These are phyloP conservation scores for Phylloscopus whistleri DNA, from an alignment of 2,113 vertebrate species.

Conservation along the genomic window DNA sequence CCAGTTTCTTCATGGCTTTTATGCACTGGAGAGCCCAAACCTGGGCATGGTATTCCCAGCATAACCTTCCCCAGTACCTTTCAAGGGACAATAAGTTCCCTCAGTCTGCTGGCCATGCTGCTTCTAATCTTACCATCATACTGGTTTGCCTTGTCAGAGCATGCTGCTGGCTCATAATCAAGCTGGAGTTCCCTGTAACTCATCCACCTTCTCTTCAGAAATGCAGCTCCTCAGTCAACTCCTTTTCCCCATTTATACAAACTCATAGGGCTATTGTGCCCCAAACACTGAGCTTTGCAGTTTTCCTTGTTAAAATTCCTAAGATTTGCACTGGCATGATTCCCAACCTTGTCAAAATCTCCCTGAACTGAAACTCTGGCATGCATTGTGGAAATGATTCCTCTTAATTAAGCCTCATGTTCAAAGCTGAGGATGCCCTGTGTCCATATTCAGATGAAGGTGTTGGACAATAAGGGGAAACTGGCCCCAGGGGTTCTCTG, in stretches of 20 bases:
- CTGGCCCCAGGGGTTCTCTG: not conserved
- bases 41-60: not conserved
- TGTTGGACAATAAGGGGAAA: not conserved
- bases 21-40: not conserved
- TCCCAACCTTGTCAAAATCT: not conserved
- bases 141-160: not conserved
- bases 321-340: not conserved
- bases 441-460: not conserved
- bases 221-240: not conserved
- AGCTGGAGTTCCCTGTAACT: not conserved
- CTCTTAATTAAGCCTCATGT: not conserved
- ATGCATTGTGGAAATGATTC: not conserved
- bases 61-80: not conserved
- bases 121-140: not conserved
- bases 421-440: not conserved
- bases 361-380: not conserved
- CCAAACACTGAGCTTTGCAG: rapidly evolving
- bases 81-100: not conserved
- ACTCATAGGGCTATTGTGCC: not conserved
- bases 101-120: not conserved
- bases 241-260: not conserved
- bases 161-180: not conserved
- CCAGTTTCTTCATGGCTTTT: not conserved
- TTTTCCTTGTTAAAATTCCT: not conserved
- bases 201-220: not conserved